Percentiles rank a stretch among this genome's conserved stretches.
These are phyloP conservation scores for Liasis olivaceus DNA, from an alignment of 2,797 vertebrate species.

Conservation along the genomic window DNA sequence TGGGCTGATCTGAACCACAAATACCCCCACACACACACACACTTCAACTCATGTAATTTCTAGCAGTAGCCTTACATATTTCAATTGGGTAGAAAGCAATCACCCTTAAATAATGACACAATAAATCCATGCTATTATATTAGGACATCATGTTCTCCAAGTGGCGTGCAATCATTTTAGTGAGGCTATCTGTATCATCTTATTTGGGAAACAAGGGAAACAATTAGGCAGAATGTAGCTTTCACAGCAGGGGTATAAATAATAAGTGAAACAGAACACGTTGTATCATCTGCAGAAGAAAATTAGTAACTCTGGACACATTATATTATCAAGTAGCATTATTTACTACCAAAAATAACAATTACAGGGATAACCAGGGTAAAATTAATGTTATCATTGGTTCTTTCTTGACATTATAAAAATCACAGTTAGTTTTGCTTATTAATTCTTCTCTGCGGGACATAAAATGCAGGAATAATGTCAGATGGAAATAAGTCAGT, in stretches of 20 bases:
- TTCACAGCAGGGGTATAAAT: slow-evolving; percentile 19
- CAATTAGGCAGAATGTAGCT: slow-evolving; percentile 30
- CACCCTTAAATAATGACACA: slow-evolving; percentile 1
- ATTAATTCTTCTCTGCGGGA: slow-evolving; percentile 39
- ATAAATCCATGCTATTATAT: slow-evolving; percentile 25
- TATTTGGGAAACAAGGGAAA: slow-evolving; percentile 36
- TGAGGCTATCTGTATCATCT: neutral
- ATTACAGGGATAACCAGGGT: slow-evolving; percentile 32
- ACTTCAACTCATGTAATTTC: neutral
- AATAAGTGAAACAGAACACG: slow-evolving; percentile 29
- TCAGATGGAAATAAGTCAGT: slow-evolving; percentile 60
- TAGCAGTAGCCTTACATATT: neutral
- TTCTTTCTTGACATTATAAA: slow-evolving; percentile 40
- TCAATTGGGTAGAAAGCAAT: slow-evolving; percentile 2
- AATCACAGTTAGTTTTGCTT: slow-evolving; percentile 38
- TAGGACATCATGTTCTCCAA: slow-evolving; percentile 20
- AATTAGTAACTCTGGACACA: slow-evolving; percentile 30
- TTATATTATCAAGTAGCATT: slow-evolving; percentile 41
- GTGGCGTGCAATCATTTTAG: slow-evolving; percentile 15
- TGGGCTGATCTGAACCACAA: slow-evolving; percentile 8
- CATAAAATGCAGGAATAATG: slow-evolving; percentile 28
- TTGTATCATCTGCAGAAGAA: slow-evolving; percentile 2
- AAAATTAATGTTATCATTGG: slow-evolving; percentile 21
- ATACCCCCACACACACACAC: neutral
- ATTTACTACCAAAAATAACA: slow-evolving; percentile 42